Evolutionary conservation across 1,140 invertebrate genomes (phyloP).

Genomic region (Megalonaias nervosa): DNA sequence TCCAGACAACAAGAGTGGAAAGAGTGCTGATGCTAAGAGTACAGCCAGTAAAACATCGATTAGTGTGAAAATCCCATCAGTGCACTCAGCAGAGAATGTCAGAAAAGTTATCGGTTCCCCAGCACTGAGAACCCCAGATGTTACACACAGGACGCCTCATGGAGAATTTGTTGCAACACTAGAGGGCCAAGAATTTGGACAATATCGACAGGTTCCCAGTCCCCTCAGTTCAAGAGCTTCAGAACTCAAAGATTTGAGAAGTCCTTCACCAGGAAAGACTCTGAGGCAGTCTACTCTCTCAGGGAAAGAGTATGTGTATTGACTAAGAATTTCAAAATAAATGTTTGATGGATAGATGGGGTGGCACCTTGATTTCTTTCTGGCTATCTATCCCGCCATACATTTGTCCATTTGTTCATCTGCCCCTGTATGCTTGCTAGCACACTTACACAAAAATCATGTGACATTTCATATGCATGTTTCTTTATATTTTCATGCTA

Average conservation of each 20-base stretch:
- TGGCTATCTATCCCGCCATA: no score
- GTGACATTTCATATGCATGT: no score
- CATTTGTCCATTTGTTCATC: no score
- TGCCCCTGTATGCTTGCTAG: no score
- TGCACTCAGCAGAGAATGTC: slow-evolving; percentile 30
- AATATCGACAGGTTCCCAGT: slow-evolving; percentile 43
- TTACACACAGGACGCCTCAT: slow-evolving; percentile 12
- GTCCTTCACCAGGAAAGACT: slow-evolving; percentile 33
- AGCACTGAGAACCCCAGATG: slow-evolving; percentile 20
- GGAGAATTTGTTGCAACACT: slow-evolving; percentile 35
- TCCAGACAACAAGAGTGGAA: slow-evolving; percentile 31
- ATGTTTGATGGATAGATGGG: no score
- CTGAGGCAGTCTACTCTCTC: slow-evolving; percentile 45
- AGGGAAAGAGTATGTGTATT: slow-evolving; percentile 55
- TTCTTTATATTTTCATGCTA: no score
- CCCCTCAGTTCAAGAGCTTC: slow-evolving; percentile 37
- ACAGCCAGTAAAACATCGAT: slow-evolving; percentile 60
- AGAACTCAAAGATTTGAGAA: slow-evolving; percentile 7
- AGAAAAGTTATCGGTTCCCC: slow-evolving; percentile 35
- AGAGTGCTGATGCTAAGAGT: slow-evolving; percentile 47
- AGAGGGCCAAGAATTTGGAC: slow-evolving; percentile 41
- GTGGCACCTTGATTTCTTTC: no score
- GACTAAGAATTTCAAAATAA: neutral
- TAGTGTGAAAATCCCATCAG: slow-evolving; percentile 61
- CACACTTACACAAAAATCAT: no score